Evolutionary conservation across 2,797 vertebrate genomes (phyloP), one percentile per base, ranked within the genome.

Genomic region (Chanos chanos): DNA sequence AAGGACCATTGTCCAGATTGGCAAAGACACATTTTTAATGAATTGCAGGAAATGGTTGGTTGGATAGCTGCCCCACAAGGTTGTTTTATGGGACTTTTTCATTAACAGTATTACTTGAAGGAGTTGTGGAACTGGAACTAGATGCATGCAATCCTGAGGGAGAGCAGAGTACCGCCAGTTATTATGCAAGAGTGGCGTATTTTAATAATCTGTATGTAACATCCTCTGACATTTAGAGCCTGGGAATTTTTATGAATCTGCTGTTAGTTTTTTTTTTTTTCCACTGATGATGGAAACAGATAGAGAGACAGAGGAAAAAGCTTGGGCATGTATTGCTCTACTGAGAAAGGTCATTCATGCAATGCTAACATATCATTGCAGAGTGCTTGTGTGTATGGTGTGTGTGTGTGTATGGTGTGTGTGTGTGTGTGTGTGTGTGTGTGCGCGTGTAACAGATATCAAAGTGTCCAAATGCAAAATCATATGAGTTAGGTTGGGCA

Each of bases 151-250:
- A 47, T 57, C 33, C 58, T 47, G 58, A 61, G 41, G 61, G 37
- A 3, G 19, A 33, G 27, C 27, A 19, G 58, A 40, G 47, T 50
- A 36, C 58, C 31, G 47, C 18, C 58, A 31, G 61, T 61, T 61
- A 61, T 61, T 41, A 61, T 61, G 61, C 47, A n/a, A 58, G 40
- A 49, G 51, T 47, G 58, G 50, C 47, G 61, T 39, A 28, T 48
- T 25, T 36, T 0, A 33, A 47, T 51, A 41, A 61, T 61, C 47
- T 58, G 61, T 50, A 41, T 44, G 48, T 59, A 51, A 60, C 47
- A 4, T 21, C 1, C 40, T 16, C 56, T 59, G 48, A 66, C 64
- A 66, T 51, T 45, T 61, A 50, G 58, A 13, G 25, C 61, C 57
- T 60, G 58, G 61, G 47, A 22, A 24, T 51, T 53, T 57, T 41